Evolutionary conservation across 2,113 vertebrate genomes (phyloP).

Genomic region (Cercocebus atys): DNA sequence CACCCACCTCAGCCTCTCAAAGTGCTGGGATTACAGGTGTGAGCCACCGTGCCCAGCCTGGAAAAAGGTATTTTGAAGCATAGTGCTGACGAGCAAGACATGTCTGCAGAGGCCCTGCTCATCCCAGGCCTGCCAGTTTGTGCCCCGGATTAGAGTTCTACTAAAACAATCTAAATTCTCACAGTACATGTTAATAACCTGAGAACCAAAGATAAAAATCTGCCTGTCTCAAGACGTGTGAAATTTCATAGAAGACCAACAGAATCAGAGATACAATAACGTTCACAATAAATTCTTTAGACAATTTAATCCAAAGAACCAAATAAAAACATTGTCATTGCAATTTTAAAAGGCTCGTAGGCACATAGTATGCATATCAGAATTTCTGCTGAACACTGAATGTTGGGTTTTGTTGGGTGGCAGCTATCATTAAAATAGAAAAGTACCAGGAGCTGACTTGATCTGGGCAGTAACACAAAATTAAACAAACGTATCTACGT

Average conservation of each 20-base stretch:
- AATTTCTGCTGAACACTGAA: not conserved
- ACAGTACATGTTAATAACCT: not conserved
- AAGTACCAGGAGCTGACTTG: not conserved
- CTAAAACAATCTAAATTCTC: not conserved
- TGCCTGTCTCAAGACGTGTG: not conserved
- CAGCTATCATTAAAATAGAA: not conserved
- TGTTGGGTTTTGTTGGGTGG: not conserved
- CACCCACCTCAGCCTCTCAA: no score
- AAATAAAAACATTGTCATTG: not conserved
- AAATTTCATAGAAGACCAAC: not conserved
- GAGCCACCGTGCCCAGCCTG: no score
- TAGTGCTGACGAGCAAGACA: no score
- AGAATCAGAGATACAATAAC: not conserved
- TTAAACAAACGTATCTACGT: not conserved
- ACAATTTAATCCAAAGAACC: not conserved
- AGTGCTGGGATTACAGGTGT: no score
- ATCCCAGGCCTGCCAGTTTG: not conserved
- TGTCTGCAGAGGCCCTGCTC: fast-evolving
- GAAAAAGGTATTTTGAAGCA: not conserved
- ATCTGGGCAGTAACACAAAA: not conserved
- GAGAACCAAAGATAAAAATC: not conserved
- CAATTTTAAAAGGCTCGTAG: not conserved
- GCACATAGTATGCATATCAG: not conserved
- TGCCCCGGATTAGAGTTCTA: not conserved
- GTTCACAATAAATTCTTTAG: not conserved